These are phyloP conservation scores for Epizoanthus scotinus DNA, from an alignment of 92 coral and sea anemone genomes.

Conservation along the genomic window DNA sequence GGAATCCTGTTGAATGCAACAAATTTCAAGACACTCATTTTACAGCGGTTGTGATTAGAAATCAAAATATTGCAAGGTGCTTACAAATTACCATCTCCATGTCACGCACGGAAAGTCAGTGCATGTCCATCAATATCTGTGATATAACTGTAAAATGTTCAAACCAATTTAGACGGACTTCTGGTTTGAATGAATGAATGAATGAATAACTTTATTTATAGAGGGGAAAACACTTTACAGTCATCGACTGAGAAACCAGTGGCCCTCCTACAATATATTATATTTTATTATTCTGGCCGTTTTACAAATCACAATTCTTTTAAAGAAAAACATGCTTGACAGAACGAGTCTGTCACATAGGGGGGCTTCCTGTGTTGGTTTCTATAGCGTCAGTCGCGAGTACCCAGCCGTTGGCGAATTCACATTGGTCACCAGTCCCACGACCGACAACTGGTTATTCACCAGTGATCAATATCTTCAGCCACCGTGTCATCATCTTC, in stretches of 20 bases:
- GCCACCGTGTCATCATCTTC: no score
- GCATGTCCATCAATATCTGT: not conserved
- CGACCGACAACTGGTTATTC: no score
- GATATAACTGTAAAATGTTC: not conserved
- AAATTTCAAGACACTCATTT: not conserved
- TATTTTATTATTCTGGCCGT: no score
- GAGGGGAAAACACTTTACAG: no score
- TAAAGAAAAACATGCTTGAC: not conserved
- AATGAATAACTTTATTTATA: no score
- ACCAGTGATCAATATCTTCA: no score
- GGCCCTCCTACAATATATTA: no score
- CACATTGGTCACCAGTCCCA: not conserved
- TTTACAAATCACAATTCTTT: not conserved
- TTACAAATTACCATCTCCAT: not conserved
- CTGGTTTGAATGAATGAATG: no score
- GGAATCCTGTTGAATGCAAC: conserved; percentile 54
- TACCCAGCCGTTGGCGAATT: not conserved
- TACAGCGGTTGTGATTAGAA: not conserved
- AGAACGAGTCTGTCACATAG: not conserved
- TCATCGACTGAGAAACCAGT: no score
- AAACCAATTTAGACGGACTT: not conserved
- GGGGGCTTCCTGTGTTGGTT: no score
- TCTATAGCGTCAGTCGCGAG: no score
- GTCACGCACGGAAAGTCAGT: no score
- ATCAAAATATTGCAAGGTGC: not conserved